Evolutionary conservation across 2,888 invertebrate species (phyloP), one percentile per base, ranked within the genome.

Genomic region (Hecatera dysodea): DNA sequence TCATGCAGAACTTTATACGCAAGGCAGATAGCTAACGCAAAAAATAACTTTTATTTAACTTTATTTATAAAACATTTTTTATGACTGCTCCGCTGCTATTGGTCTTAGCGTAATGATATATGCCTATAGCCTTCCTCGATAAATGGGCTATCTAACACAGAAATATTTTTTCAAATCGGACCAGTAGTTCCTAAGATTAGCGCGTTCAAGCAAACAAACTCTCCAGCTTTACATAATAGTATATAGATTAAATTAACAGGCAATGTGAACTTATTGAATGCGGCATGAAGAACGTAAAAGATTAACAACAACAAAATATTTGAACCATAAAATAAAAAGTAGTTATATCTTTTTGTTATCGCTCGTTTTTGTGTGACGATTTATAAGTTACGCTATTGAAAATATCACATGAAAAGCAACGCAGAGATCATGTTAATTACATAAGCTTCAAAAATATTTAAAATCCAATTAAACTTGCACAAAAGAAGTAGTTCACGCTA

Each of bases 401-500:
- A 64, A 63, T 36, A 50, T 33, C 12, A 39, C 19, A n/a, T 29
- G 29, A 56, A 62, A 24, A 44, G 19, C 6, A n/a, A 33, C 27
- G 12, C 15, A 17, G 39, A 59, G 33, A 69, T 56, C 1, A 52
- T 44, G 64, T 62, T 46, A 65, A 65, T 64, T 22, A 36, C 22
- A 22, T 42, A 60, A 56, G 27, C 46, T 42, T 55, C 27, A 53
- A 66, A 67, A 63, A 56, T 57, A 64, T 64, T 66, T 46, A 27
- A 86, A 87, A 83, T 72, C 65, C 63, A 72, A 70, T 73, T 72
- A 68, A 76, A 74, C 60, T 59, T 63, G 70, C 52, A 57, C 72
- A 75, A 77, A 79, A 80, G 73, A 66, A 64, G 67, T 79, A 82
- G 83, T 88, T 88, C 82, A 90, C 89, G 89, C 81, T 88, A 88